phyloP scores from a whole-genome alignment of 1,140 invertebrate species.

The Lucilia cuprina region DNA sequence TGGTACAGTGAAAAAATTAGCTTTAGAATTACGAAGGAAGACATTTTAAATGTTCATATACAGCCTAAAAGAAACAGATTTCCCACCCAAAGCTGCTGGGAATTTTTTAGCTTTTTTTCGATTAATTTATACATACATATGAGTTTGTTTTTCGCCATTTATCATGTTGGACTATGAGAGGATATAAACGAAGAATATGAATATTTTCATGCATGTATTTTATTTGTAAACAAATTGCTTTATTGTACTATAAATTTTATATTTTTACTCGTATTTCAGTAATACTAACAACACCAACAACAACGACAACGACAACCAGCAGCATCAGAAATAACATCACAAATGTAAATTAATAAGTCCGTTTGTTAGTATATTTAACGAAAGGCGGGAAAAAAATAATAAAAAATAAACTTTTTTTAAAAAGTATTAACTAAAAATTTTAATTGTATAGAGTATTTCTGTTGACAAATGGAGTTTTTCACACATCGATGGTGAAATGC shows the following conservation, averaged over 20 bases:
- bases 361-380: neutral
- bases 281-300: neutral
- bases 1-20: too few relatives aligned
- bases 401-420: neutral
- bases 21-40: too few relatives aligned
- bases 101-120: neutral
- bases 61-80: too few relatives aligned
- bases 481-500: too few relatives aligned
- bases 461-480: neutral
- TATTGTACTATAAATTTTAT: constrained; percentile 22
- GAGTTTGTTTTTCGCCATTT: neutral
- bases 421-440: neutral
- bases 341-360: neutral
- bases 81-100: too few relatives aligned
- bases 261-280: neutral
- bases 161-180: neutral
- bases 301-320: neutral
- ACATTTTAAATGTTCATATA: too few relatives aligned
- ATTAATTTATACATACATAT: neutral
- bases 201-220: neutral
- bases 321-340: too few relatives aligned
- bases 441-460: neutral
- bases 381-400: neutral
- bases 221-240: constrained; percentile 19
- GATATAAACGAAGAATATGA: neutral